Evolutionary conservation across 2,797 vertebrate genomes (phyloP).

Genomic region (Molothrus ater): DNA sequence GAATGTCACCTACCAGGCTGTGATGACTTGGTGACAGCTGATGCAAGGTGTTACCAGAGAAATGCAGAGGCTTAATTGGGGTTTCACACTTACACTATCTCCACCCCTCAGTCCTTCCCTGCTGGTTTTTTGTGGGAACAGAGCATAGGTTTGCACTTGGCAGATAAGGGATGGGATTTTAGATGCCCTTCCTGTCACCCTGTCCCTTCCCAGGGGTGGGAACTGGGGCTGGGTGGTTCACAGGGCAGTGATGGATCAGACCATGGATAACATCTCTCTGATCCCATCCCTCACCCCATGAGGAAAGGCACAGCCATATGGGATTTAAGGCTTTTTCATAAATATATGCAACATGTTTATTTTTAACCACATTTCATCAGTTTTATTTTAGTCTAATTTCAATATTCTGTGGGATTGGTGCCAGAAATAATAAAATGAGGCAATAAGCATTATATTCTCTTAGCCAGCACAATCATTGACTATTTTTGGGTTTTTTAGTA

Average conservation of each 20-base stretch:
- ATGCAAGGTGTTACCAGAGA: background rate
- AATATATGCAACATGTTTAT: background rate
- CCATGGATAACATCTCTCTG: background rate
- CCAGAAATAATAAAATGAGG: background rate
- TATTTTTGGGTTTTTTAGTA: background rate
- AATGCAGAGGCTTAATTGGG: background rate
- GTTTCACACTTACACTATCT: background rate
- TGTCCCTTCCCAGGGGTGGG: background rate
- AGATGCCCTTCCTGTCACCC: background rate
- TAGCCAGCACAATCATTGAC: background rate
- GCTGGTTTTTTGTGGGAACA: background rate
- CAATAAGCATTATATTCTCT: background rate
- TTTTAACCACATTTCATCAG: background rate
- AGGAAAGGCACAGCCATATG: background rate
- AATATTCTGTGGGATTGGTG: background rate
- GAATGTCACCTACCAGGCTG: background rate
- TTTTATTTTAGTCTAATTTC: background rate
- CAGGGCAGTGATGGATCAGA: accelerated
- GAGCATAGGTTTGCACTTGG: background rate
- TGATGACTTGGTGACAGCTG: background rate
- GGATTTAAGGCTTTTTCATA: background rate
- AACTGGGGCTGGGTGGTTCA: background rate
- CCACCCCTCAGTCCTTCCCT: background rate
- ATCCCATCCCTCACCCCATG: background rate
- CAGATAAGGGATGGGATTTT: background rate